phyloP scores from a whole-genome alignment of 2,113 vertebrate genomes.

The Hippopotamus amphibius region DNA sequence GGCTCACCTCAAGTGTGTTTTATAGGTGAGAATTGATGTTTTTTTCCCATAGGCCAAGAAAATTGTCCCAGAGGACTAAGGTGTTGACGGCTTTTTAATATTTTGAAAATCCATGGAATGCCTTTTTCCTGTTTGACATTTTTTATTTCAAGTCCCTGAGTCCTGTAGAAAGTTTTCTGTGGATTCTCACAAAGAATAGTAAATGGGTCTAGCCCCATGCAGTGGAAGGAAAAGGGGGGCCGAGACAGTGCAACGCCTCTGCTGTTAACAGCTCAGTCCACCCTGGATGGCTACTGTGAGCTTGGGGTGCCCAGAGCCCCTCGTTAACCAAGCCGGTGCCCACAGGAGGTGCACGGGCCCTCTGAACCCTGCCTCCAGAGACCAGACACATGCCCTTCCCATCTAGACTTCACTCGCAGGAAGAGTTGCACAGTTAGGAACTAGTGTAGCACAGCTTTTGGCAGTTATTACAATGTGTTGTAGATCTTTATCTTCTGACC shows the following conservation, averaged over 20 bases:
- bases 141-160: neutral
- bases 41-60: neutral
- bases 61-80: no score
- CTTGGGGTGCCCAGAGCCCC: neutral
- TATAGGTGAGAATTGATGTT: no score
- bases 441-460: no score
- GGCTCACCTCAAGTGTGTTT: neutral
- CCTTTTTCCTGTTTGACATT: no score
- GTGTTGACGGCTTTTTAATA: neutral
- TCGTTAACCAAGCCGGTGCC: neutral
- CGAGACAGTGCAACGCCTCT: fast-evolving
- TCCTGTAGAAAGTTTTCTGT: neutral
- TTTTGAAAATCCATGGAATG: neutral
- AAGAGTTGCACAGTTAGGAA: neutral
- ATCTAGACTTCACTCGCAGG: neutral
- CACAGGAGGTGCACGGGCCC: neutral
- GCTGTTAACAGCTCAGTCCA: neutral
- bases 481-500: neutral
- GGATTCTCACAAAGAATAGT: neutral
- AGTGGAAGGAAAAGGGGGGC: neutral
- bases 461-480: neutral
- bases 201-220: neutral
- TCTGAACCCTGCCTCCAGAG: neutral
- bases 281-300: neutral
- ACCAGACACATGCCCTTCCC: no score